phyloP scores from a whole-genome alignment of 2,888 invertebrate genomes.

The Netelia melanura region DNA sequence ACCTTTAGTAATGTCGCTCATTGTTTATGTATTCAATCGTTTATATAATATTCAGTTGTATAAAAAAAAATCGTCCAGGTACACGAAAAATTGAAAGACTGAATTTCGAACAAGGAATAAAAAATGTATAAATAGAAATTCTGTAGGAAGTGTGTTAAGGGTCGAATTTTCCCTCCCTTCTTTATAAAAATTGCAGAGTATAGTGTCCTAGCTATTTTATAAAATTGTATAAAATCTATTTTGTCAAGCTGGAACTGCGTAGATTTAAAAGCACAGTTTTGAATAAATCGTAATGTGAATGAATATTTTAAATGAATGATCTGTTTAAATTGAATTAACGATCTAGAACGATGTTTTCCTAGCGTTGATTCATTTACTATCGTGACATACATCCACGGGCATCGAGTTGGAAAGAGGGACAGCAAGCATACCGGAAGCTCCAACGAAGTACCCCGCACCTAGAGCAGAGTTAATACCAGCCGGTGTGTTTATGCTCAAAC shows the following conservation, averaged over 20 bases:
- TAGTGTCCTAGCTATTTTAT: no score
- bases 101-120: background rate
- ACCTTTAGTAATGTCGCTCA: background rate
- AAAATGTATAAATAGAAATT: no score
- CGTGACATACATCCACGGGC: background rate
- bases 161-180: no score
- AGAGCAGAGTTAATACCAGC: background rate
- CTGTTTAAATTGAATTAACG: no score
- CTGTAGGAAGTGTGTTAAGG: no score
- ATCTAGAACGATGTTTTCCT: no score
- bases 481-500: background rate
- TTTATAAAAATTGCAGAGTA: no score
- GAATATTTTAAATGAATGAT: no score
- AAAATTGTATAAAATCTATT: no score
- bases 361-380: background rate
- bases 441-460: conserved; percentile 6
- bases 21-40: background rate
- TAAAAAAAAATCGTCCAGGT: background rate
- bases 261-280: no score
- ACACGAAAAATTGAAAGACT: background rate
- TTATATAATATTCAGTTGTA: background rate
- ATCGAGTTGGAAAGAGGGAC: background rate
- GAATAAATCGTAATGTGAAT: no score
- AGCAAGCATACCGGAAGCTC: background rate
- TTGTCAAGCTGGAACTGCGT: no score